A percentile compares a stretch with the other conserved stretches of the same genome.
Conservation (phyloP, 2,113 vertebrate species). For the Hemibagrus wyckioides region DNA sequence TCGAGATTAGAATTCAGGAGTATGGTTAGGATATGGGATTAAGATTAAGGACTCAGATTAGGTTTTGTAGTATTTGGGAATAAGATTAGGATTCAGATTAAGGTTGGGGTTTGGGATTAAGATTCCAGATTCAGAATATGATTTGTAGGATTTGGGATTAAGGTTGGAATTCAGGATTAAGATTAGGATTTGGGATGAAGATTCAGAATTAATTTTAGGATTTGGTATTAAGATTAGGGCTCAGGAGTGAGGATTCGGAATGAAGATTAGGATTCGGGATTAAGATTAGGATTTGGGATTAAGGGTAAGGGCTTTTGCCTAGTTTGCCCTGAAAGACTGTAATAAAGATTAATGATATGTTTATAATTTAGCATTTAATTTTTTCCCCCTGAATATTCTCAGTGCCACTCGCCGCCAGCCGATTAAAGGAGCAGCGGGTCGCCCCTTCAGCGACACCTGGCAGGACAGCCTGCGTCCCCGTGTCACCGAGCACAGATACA, state of each 20-base stretch:
- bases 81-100: no score
- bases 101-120: no score
- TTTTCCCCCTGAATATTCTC: conserved; percentile 30
- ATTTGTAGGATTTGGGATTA: not conserved
- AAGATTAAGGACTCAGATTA: no score
- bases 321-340: not conserved
- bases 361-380: not conserved
- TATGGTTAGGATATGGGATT: no score
- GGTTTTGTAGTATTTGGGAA: no score
- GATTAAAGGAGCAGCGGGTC: conserved; percentile 89
- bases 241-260: not conserved
- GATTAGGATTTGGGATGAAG: not conserved
- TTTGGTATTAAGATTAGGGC: not conserved
- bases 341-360: not conserved
- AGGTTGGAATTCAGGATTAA: not conserved
- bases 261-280: not conserved
- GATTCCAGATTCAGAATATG: not conserved
- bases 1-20: no score
- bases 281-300: no score
- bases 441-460: conserved; percentile 79
- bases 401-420: conserved; percentile 91
- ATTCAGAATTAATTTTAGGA: not conserved
- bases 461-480: conserved; percentile 70
- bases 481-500: conserved; percentile 52
- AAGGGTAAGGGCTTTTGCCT: no score